These are phyloP conservation scores for Plutomurus gul DNA, from an alignment of 1,140 invertebrate genomes.

Conservation along the genomic window DNA sequence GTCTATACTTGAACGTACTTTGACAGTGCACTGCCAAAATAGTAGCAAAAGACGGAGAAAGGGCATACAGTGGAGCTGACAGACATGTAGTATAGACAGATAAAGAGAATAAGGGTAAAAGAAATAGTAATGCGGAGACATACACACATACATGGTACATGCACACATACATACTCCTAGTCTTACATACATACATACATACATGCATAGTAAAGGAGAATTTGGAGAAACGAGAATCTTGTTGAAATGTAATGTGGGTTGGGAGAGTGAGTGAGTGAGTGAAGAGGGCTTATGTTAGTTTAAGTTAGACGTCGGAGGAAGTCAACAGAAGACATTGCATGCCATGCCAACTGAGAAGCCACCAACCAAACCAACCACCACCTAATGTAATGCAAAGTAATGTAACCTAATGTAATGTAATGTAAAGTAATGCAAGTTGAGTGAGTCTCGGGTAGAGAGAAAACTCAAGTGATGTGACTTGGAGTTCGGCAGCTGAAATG, in stretches of 20 bases:
- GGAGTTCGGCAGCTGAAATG: constrained; percentile 31
- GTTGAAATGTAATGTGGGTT: constrained; percentile 8
- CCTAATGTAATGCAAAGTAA: constrained; percentile 34
- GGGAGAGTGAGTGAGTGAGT: background rate
- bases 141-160: background rate
- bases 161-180: background rate
- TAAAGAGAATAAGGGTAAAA: background rate
- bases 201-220: background rate
- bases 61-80: too few relatives aligned
- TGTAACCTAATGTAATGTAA: constrained; percentile 35
- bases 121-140: background rate
- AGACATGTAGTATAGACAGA: background rate
- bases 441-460: constrained; percentile 4
- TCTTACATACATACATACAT: background rate
- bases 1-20: too few relatives aligned
- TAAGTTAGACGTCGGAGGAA: background rate
- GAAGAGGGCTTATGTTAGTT: constrained; percentile 28
- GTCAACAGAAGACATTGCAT: background rate
- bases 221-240: background rate
- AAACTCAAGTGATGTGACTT: constrained; percentile 6
- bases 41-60: too few relatives aligned
- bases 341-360: background rate
- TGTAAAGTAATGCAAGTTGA: constrained; percentile 24
- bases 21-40: background rate
- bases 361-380: constrained; percentile 14